Percentiles rank a stretch among this genome's conserved stretches.
Conservation (phyloP, 2,113 vertebrate genomes). For the Pseudorhombus dupliciocellatus region DNA sequence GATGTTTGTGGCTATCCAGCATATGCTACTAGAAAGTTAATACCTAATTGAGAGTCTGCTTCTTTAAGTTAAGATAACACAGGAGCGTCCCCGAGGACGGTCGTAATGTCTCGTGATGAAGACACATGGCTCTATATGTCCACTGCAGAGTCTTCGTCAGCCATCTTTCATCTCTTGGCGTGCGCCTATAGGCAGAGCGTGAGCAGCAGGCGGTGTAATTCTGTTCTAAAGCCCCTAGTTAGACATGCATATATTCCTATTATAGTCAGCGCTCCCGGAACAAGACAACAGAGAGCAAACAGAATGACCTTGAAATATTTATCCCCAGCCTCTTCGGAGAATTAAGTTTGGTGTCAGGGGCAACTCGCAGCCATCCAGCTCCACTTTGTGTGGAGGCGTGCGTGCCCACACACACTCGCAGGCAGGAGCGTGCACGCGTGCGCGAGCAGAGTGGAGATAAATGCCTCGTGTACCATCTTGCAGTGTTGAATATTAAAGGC, state of each 20-base stretch:
- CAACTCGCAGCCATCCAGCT: conserved; percentile 70
- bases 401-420: conserved; percentile 17
- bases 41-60: background rate
- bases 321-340: conserved; percentile 77
- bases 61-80: background rate
- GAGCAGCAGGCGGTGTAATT: conserved; percentile 71
- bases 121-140: conserved; percentile 49
- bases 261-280: conserved; percentile 76
- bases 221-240: conserved; percentile 73
- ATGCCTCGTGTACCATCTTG: conserved; percentile 81
- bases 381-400: conserved; percentile 56
- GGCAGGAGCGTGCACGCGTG: conserved; percentile 13
- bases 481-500: conserved; percentile 84
- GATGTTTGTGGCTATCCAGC: background rate
- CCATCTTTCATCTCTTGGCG: conserved; percentile 69
- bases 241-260: conserved; percentile 80
- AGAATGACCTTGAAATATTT: conserved; percentile 83
- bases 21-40: background rate
- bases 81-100: background rate
- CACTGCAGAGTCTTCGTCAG: conserved; percentile 60
- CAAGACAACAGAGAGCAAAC: conserved; percentile 80
- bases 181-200: conserved; percentile 64
- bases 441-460: conserved; percentile 73
- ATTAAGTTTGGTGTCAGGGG: conserved; percentile 79
- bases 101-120: conserved; percentile 19